Base-by-base conservation (phyloP, 1,140 invertebrate genomes). In the Berghia stephanieae region DNA sequence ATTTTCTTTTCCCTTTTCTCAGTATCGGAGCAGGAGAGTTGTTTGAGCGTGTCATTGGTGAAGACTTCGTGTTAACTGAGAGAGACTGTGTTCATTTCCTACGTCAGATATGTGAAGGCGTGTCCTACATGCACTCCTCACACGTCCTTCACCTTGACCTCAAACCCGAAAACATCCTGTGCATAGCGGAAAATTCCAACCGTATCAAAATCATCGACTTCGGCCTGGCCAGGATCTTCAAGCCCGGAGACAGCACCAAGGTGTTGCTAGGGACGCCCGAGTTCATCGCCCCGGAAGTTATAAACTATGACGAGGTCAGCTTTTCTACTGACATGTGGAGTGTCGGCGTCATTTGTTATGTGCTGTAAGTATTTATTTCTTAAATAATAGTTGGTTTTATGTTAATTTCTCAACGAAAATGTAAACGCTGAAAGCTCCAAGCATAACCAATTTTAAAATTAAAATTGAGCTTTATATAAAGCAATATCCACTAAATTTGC, bases 91-190 rank as follows among this genome's bases (percentile, higher is more conserved):
- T 96, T 63, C 91, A 95, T n/a, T 98, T 98, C 85, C 92, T 97
- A 89, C 91, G 93, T 16, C 96, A 98, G 90, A 97, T 98, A 40
- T 96, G 95, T 86, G 93, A 95, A 82, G 96, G 95, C 13, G 93
- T 97, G 0, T 90, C 92, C n/a, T 97, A 96, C 82, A 96, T 98
- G 93, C 96, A 98, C 86, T 87, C 91, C n/a, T 92, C 94, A 79
- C 93, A 92, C 71, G 92, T 98, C 69, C 94, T 96, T 36, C 96
- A 98, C 90, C 89, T 98, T 44, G 96, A 98, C 89, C 88, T 98
- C 34, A 98, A 97, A 92, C 96, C 96, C 0, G 96, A 98, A 88
- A 98, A 98, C 84, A 96, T 98, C 73, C 94, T 98, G 91, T 97
- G 96, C 86, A 92, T 94, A 21, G 94, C 94, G 89, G 94, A 82